Evolutionary conservation across 2,888 invertebrate species (phyloP).

Genomic region (Elysia crispata): DNA sequence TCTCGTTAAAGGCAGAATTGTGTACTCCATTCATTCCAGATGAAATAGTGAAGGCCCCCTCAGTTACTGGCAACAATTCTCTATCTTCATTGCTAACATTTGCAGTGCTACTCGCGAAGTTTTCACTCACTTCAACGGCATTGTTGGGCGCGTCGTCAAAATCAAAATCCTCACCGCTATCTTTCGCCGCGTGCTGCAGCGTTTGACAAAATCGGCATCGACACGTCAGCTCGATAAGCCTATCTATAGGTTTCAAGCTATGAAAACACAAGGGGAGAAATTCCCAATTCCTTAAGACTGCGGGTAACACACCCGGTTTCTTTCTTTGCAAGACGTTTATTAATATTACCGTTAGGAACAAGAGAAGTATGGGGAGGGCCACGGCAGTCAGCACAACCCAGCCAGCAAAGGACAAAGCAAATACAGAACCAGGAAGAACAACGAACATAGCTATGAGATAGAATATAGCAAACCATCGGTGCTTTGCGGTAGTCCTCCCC

Average conservation of each 20-base stretch:
- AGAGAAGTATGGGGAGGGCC: constrained; percentile 25
- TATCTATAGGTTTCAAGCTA: constrained; percentile 67
- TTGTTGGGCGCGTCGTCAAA: no score
- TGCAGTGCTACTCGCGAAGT: no score
- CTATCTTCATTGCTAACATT: no score
- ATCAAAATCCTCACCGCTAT: neutral
- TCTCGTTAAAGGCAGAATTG: no score
- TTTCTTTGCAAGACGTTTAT: constrained; percentile 70
- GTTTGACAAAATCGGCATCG: constrained; percentile 35
- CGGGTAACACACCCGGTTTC: constrained; percentile 61
- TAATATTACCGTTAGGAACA: constrained; percentile 45
- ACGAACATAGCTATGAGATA: constrained; percentile 76
- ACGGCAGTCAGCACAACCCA: constrained; percentile 41
- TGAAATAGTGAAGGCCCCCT: no score
- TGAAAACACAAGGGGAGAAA: constrained; percentile 69
- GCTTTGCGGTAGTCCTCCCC: constrained; percentile 80
- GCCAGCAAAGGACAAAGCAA: constrained; percentile 69
- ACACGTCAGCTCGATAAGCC: constrained; percentile 58
- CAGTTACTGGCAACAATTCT: no score
- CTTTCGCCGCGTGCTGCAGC: constrained; percentile 13
- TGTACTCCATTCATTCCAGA: no score
- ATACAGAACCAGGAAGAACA: constrained; percentile 70
- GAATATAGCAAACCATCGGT: constrained; percentile 80
- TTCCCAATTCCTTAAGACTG: constrained; percentile 68
- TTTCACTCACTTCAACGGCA: no score